Conservation (phyloP, 2,113 vertebrate genomes). For the Fulmarus glacialis region DNA sequence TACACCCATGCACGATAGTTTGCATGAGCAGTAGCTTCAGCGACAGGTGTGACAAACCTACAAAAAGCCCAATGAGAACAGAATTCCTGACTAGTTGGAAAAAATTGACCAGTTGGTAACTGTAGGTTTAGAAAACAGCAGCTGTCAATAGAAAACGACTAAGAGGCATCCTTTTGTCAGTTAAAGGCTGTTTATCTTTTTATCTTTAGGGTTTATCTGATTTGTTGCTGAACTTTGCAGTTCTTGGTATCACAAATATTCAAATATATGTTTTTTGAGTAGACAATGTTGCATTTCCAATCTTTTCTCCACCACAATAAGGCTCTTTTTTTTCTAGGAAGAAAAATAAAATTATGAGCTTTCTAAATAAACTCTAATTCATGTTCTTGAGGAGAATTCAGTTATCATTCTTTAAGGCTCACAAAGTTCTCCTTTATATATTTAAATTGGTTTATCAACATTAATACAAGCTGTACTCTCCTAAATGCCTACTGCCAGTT, state of each 20-base stretch:
- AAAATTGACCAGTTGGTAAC: neutral
- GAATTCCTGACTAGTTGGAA: neutral
- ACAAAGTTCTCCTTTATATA: neutral
- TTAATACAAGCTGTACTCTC: neutral
- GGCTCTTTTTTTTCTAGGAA: neutral
- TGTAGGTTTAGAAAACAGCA: neutral
- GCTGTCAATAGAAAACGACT: neutral
- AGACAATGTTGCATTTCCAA: neutral
- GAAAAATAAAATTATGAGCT: neutral
- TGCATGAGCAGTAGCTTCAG: neutral
- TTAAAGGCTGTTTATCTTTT: neutral
- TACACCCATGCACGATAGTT: no score
- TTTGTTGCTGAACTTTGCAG: neutral
- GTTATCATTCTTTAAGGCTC: neutral
- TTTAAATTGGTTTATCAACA: neutral
- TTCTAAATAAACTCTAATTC: neutral
- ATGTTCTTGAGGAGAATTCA: neutral
- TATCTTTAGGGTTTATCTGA: neutral
- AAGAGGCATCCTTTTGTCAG: neutral
- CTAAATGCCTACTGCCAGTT: neutral
- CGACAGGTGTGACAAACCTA: neutral
- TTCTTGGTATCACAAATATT: neutral
- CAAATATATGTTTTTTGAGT: neutral
- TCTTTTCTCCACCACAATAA: neutral
- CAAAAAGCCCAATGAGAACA: neutral